These are phyloP conservation scores for Pagrus major DNA, from an alignment of 2,113 vertebrate species.

Conservation along the genomic window DNA sequence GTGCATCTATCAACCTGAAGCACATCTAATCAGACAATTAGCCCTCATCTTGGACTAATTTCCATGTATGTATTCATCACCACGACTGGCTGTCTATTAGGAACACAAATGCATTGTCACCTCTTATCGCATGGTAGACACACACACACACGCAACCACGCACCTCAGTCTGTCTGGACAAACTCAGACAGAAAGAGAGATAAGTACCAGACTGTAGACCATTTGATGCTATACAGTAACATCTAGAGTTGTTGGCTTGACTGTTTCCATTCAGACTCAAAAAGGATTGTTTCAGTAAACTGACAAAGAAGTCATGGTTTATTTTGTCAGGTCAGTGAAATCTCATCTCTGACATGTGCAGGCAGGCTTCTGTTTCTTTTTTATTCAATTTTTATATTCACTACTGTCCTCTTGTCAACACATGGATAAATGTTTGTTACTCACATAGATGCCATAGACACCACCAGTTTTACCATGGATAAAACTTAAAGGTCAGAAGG, in stretches of 20 bases:
- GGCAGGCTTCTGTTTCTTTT: neutral
- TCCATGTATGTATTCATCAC: conserved; percentile 72
- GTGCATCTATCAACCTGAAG: conserved; percentile 76
- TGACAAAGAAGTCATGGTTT: neutral
- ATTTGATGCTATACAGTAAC: neutral
- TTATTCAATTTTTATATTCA: neutral
- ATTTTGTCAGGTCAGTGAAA: neutral
- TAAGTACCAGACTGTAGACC: neutral
- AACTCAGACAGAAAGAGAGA: conserved; percentile 6
- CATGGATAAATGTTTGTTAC: neutral
- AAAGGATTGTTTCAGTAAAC: neutral
- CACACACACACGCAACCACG: neutral
- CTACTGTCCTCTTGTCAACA: neutral
- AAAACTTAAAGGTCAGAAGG: neutral
- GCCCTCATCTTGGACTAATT: conserved; percentile 71
- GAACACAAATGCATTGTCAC: conserved; percentile 61
- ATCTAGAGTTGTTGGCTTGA: neutral
- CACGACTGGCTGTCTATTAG: conserved; percentile 58
- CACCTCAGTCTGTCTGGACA: neutral
- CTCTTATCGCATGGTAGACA: conserved; percentile 6
- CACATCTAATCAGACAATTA: conserved; percentile 81
- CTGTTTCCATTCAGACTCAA: neutral
- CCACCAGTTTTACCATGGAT: too few species aligned
- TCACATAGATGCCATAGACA: neutral
- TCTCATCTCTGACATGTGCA: neutral